phyloP scores from a whole-genome alignment of 2,113 vertebrate species.

The Pterocles orientalis region DNA sequence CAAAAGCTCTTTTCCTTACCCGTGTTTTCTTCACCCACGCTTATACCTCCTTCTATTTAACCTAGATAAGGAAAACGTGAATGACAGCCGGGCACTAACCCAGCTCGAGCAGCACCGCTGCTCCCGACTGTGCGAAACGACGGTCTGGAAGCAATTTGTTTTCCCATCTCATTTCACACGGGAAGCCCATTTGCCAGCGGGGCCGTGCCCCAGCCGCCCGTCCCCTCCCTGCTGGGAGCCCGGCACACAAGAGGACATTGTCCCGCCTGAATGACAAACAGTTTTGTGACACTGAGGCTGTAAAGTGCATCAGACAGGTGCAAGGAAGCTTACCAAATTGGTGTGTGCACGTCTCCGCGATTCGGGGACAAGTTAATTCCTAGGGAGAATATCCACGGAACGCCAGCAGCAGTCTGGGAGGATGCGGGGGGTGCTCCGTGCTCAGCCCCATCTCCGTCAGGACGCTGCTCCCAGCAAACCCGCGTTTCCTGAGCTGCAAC shows the following conservation, averaged over 20 bases:
- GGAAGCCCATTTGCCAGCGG: not conserved
- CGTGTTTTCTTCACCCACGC: not conserved
- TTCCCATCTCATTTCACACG: slow-evolving; percentile 23
- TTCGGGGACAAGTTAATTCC: not conserved
- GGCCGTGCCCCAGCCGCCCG: not conserved
- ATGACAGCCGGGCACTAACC: not conserved
- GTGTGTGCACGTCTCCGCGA: not conserved
- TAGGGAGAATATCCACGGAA: not conserved
- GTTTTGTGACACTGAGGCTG: slow-evolving; percentile 8
- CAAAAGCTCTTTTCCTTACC: not conserved
- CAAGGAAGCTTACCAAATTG: slow-evolving; percentile 58
- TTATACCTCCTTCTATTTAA: not conserved
- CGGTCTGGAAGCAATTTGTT: slow-evolving; percentile 5
- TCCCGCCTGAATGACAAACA: slow-evolving; percentile 32
- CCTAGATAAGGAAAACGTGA: not conserved
- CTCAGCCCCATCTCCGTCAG: not conserved
- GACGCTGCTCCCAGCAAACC: fast-evolving
- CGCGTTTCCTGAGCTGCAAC: not conserved
- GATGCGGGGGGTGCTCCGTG: not conserved
- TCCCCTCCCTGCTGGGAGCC: slow-evolving; percentile 27
- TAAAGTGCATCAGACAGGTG: slow-evolving; percentile 55
- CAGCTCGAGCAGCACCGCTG: not conserved
- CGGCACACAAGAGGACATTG: slow-evolving; percentile 29
- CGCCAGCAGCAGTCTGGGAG: not conserved
- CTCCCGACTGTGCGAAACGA: not conserved